Percentiles rank a stretch among this genome's conserved stretches.
Conservation (phyloP, 2,888 invertebrate genomes). For the Baccha elongata region DNA sequence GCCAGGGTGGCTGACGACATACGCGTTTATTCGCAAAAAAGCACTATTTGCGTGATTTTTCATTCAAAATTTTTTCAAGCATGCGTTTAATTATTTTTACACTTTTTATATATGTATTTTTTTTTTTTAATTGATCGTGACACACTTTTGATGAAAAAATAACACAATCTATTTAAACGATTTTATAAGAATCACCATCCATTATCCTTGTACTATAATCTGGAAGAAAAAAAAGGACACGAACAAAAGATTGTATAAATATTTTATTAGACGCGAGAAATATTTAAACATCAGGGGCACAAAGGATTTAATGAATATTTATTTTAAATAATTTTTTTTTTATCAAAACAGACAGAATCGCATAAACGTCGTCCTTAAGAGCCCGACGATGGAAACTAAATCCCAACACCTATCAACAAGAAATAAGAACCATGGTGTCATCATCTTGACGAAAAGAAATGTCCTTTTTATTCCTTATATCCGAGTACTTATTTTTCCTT, state of each 20-base stretch:
- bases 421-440: conserved; percentile 50
- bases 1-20: conserved; percentile 82
- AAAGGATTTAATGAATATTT: conserved; percentile 2
- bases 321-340: not conserved
- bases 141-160: conserved; percentile 4
- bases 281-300: conserved; percentile 13
- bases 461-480: conserved; percentile 35
- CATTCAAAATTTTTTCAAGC: conserved; percentile 27
- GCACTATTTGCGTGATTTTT: conserved; percentile 47
- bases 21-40: conserved; percentile 75
- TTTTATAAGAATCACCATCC: conserved; percentile 56
- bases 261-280: conserved; percentile 36
- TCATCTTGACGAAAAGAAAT: conserved; percentile 67
- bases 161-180: conserved; percentile 40
- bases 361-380: conserved; percentile 54
- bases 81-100: conserved; percentile 2
- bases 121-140: not conserved
- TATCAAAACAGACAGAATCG: not conserved
- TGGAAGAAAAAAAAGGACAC: conserved; percentile 63
- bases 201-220: conserved; percentile 60
- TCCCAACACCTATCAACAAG: conserved; percentile 53
- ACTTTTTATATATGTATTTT: not conserved
- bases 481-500: conserved; percentile 39
- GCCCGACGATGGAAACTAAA: conserved; percentile 68
- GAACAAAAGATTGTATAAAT: conserved; percentile 31